Conservation (phyloP, 2,888 invertebrate species). For the Orthonevra nobilis region DNA sequence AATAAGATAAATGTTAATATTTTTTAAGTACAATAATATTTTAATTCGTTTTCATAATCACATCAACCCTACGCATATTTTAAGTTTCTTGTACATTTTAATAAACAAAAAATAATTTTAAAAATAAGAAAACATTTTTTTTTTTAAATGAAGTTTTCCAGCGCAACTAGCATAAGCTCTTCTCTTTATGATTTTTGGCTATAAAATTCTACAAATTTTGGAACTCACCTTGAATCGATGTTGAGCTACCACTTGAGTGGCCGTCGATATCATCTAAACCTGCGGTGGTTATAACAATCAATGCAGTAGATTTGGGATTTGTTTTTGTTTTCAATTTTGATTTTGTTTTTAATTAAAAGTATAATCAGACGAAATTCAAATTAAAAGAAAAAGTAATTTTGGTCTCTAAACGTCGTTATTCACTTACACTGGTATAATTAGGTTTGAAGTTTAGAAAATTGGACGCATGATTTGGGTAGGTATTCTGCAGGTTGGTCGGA, state of each 20-base stretch:
- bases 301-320: constrained; percentile 53
- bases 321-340: constrained; percentile 9
- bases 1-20: too few species aligned
- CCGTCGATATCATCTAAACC: constrained; percentile 84
- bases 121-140: neutral
- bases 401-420: constrained; percentile 12
- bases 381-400: constrained; percentile 5
- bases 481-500: too few species aligned
- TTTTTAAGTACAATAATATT: neutral
- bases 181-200: neutral
- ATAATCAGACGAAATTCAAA: constrained; percentile 12
- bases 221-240: constrained; percentile 84
- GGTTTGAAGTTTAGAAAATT: too few species aligned
- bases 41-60: constrained; percentile 40
- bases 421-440: constrained; percentile 30
- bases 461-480: too few species aligned
- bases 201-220: constrained; percentile 6
- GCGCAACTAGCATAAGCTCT: constrained; percentile 33
- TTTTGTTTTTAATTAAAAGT: constrained; percentile 12
- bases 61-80: constrained; percentile 47
- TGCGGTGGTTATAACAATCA: constrained; percentile 66
- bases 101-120: too few species aligned
- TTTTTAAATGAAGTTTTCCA: neutral
- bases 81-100: neutral
- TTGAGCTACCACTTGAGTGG: constrained; percentile 86